Conservation (phyloP, 2,113 vertebrate genomes). For the Zosterops japonicus region DNA sequence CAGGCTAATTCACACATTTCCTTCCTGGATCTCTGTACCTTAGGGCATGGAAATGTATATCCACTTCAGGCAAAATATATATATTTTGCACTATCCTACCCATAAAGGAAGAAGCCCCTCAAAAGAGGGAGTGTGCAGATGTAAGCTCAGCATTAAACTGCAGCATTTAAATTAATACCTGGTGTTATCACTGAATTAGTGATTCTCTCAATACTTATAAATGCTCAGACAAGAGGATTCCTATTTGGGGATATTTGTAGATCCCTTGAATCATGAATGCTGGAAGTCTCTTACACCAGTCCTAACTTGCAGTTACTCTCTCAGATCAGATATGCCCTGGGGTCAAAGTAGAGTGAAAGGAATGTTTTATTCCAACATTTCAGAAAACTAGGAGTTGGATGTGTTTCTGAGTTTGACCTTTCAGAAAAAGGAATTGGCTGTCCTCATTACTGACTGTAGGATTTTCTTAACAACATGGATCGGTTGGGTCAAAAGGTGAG, state of each 20-base stretch:
- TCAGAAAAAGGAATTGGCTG: constrained; percentile 4
- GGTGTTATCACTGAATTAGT: background rate
- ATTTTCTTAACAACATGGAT: constrained; percentile 28
- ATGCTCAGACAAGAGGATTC: background rate
- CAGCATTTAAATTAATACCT: background rate
- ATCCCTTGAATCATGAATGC: background rate
- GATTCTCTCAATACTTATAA: background rate
- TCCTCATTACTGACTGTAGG: constrained; percentile 11
- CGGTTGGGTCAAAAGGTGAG: constrained; percentile 4
- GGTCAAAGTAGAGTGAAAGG: background rate
- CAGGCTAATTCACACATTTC: background rate
- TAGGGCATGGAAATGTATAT: background rate
- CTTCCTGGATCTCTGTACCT: background rate
- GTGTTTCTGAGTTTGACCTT: constrained; percentile 28
- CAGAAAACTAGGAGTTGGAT: background rate
- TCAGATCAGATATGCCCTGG: background rate
- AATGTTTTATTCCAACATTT: background rate
- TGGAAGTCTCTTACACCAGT: background rate
- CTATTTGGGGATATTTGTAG: background rate
- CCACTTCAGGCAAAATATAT: background rate
- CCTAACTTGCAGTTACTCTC: background rate
- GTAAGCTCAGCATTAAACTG: background rate
- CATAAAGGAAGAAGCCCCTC: background rate
- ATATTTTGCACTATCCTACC: background rate
- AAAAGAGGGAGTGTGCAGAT: background rate